Percentiles rank a stretch among this genome's conserved stretches.
These are phyloP conservation scores for Rhinophrynus dorsalis DNA, from an alignment of 2,797 vertebrate genomes.

Conservation along the genomic window DNA sequence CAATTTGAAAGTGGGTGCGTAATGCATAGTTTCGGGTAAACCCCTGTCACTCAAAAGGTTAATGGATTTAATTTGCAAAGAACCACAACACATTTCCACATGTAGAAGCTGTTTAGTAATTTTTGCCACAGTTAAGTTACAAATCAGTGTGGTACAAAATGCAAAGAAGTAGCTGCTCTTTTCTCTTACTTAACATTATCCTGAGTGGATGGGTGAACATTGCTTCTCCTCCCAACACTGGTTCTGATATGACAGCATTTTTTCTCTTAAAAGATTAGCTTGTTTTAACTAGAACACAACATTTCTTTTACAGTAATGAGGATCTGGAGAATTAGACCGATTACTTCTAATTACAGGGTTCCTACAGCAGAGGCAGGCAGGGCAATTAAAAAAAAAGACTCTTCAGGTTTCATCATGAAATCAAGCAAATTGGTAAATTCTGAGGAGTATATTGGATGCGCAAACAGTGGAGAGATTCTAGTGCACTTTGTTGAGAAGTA, in stretches of 20 bases:
- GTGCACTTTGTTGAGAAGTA: too few relatives aligned
- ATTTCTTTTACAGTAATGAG: slow-evolving; percentile 20
- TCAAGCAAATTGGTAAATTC: slow-evolving; percentile 13
- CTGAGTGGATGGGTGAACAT: slow-evolving; percentile 19
- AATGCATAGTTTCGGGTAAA: too few relatives aligned
- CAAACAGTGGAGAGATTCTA: too few relatives aligned
- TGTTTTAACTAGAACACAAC: slow-evolving; percentile 27
- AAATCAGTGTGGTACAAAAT: slow-evolving; percentile 23
- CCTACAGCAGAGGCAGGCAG: slow-evolving; percentile 24
- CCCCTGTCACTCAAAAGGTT: too few relatives aligned
- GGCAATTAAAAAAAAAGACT: slow-evolving; percentile 16
- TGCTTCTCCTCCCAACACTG: slow-evolving; percentile 29
- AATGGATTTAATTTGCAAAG: too few relatives aligned
- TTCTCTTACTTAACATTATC: slow-evolving; percentile 29
- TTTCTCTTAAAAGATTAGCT: slow-evolving; percentile 10
- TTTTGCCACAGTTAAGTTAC: slow-evolving; percentile 11
- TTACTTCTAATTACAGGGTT: slow-evolving; percentile 32
- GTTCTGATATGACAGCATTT: slow-evolving; percentile 3
- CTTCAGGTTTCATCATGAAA: slow-evolving; percentile 5
- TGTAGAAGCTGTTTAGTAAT: slow-evolving; percentile 7
- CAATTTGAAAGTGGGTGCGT: too few relatives aligned
- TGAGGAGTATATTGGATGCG: background rate
- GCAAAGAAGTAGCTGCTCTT: background rate
- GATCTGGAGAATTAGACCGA: slow-evolving; percentile 30
- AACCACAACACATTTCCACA: background rate